Evolutionary conservation across 2,888 invertebrate genomes (phyloP).

Genomic region (Caenorhabditis sp.): DNA sequence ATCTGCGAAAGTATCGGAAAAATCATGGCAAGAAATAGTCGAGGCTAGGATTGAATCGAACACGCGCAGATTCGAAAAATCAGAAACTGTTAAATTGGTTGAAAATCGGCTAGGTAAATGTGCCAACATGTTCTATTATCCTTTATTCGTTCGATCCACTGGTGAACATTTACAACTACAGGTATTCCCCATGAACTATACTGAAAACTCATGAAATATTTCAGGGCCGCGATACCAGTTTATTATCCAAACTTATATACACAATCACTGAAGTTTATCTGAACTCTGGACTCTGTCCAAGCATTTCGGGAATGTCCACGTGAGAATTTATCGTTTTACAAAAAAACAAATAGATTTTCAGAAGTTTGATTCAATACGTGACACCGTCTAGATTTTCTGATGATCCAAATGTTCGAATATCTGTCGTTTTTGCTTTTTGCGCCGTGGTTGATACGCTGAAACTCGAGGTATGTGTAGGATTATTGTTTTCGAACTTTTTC

Average conservation of each 20-base stretch:
- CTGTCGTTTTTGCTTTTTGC: background rate
- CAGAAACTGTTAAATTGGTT: background rate
- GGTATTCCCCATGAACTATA: conserved; percentile 1
- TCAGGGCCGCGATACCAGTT: background rate
- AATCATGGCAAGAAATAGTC: conserved; percentile 2
- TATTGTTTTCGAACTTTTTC: too few relatives aligned
- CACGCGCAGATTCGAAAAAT: background rate
- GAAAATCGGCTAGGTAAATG: conserved; percentile 24
- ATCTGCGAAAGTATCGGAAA: background rate
- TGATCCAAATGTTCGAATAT: conserved; percentile 16
- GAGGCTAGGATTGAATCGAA: conserved; percentile 14
- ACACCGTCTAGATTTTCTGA: conserved; percentile 30
- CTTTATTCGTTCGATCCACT: conserved; percentile 20
- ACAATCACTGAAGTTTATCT: conserved; percentile 1
- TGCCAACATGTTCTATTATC: conserved; percentile 23
- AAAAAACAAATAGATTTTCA: conserved; percentile 17
- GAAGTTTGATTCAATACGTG: conserved; percentile 29
- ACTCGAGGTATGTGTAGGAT: background rate
- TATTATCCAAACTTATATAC: conserved; percentile 2
- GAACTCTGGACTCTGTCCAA: background rate
- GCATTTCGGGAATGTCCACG: background rate
- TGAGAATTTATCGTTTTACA: background rate
- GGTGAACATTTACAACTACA: conserved; percentile 19
- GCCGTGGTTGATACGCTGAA: background rate
- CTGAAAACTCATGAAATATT: background rate